Conservation (phyloP, 2,797 vertebrate species). For the Phylloscopus collybita region DNA sequence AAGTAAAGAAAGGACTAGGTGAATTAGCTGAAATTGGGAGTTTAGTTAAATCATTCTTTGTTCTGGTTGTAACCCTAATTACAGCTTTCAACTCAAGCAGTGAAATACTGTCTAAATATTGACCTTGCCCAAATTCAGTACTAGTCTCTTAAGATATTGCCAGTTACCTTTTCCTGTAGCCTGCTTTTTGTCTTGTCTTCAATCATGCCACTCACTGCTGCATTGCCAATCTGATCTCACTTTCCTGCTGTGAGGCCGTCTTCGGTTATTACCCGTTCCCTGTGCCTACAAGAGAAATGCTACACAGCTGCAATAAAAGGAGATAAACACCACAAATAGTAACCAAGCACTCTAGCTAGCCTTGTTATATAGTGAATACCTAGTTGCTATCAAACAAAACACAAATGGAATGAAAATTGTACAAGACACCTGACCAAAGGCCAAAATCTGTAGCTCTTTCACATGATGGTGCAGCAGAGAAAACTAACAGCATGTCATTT, state of each 20-base stretch:
- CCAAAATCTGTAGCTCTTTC: conserved; percentile 8
- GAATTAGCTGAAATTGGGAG: neutral
- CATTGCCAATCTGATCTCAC: conserved; percentile 17
- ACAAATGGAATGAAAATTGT: conserved; percentile 46
- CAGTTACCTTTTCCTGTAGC: conserved; percentile 41
- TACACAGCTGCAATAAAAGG: conserved; percentile 21
- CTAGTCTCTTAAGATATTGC: neutral
- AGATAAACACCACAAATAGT: conserved; percentile 39
- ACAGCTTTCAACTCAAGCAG: neutral
- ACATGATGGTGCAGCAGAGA: neutral
- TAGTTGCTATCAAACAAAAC: conserved; percentile 11
- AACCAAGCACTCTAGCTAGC: neutral
- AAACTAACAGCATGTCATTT: conserved; percentile 23
- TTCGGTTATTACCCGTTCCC: conserved; percentile 40
- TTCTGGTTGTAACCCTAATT: neutral
- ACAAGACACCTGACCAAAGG: neutral
- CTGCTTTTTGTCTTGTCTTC: conserved; percentile 28
- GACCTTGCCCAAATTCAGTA: conserved; percentile 4
- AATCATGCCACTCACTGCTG: conserved; percentile 19
- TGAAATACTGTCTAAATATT: conserved; percentile 15
- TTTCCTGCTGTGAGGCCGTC: conserved; percentile 34
- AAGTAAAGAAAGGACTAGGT: neutral
- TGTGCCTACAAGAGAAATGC: conserved; percentile 37
- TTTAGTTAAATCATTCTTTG: conserved; percentile 12
- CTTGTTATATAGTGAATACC: neutral